Base-by-base conservation (phyloP, 1,140 invertebrate genomes). In the Monomorium pharaonis region DNA sequence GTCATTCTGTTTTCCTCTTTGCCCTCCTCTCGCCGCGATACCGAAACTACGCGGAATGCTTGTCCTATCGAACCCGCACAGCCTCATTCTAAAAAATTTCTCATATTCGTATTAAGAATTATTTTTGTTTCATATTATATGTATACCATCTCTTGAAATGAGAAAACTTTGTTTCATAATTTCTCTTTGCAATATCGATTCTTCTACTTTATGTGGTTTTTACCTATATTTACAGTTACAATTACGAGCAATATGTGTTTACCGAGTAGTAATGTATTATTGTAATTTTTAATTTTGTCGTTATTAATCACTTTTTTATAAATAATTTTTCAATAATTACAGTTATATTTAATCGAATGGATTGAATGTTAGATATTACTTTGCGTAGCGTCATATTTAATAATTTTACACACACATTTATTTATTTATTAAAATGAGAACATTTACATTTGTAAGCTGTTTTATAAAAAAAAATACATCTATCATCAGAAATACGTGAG, bases 41-140 rank as follows among this genome's bases (percentile, higher is more conserved):
- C 70, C 27, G 67, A 72, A 87, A 87, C 83, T 72, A 78, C 47
- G 51, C 18, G 37, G 37, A 58, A 27, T 37, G 54, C 78, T 83
- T 56, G 51, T 37, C 27, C 42, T 60, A 74, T 83, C 67, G 51
- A 74, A 74, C 3, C 24, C 37, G 44, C 37, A 51, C 44, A 37
- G 30, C 42, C 78, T 60, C n/a, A 44, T 21, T 27, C 3, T 27
- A 24, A 58, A 42, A 44, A 54, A 24, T n/a, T 18, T 21, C 6
- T n/a, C 24, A 37, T 10, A 24, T 83, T 83, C 58, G 51, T 54
- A 44, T 72, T 24, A 18, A 67, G 16, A 69, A 54, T n/a, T 69
- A 27, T 27, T 54, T 56, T 0, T 54, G 21, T 37, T 16, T n/a
- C n/a, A 63, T 10, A 9, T 0, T 44, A 44, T 54, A 6, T 18